phyloP scores from a whole-genome alignment of 2,888 invertebrate genomes.

The Hymenopus coronatus region DNA sequence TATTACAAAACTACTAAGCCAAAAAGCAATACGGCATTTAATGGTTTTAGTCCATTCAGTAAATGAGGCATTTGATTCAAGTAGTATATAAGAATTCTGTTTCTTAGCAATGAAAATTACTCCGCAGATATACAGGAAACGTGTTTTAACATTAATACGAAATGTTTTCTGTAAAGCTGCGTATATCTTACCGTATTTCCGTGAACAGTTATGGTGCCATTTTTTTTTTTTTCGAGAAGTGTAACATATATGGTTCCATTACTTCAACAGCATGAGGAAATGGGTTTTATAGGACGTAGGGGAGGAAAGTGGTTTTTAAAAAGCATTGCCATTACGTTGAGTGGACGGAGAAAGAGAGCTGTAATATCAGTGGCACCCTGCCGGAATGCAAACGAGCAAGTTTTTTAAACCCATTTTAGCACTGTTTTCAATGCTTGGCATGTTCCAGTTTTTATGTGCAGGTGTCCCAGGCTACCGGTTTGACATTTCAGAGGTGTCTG shows the following conservation, averaged over 20 bases:
- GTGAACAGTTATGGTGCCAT: neutral
- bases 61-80: too few relatives aligned
- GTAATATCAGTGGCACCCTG: neutral
- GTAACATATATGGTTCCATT: neutral
- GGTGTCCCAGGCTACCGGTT: neutral
- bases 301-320: neutral
- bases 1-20: too few relatives aligned
- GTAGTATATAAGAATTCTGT: too few relatives aligned
- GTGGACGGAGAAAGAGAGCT: neutral
- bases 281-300: neutral
- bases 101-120: too few relatives aligned
- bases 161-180: too few relatives aligned
- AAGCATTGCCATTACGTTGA: neutral
- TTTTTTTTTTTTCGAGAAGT: neutral
- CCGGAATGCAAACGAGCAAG: neutral
- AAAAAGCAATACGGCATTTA: too few relatives aligned
- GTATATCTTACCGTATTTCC: neutral
- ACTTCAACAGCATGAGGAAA: neutral
- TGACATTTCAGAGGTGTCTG: neutral
- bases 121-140: too few relatives aligned
- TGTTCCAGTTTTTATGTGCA: neutral
- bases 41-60: too few relatives aligned
- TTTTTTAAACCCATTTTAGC: neutral
- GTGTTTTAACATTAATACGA: too few relatives aligned
- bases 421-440: neutral